phyloP scores from a whole-genome alignment of 2,797 vertebrate species.

The Manis pentadactyla region DNA sequence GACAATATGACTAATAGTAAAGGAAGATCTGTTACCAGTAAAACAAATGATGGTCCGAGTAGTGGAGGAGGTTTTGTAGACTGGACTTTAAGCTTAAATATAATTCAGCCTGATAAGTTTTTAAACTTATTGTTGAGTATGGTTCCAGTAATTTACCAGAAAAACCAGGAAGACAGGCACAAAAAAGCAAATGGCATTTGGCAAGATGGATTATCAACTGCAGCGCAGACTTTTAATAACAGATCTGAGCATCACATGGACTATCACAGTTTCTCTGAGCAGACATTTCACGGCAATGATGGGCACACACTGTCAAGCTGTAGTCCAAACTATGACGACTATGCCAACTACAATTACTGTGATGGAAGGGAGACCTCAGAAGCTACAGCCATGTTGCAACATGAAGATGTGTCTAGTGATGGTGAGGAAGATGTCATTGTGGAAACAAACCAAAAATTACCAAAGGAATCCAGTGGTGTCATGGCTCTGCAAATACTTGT shows the following conservation, averaged over 20 bases:
- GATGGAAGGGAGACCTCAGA: slow-evolving; percentile 90
- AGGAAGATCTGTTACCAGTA: slow-evolving; percentile 84
- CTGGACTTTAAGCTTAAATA: slow-evolving; percentile 91
- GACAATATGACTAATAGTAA: slow-evolving; percentile 90
- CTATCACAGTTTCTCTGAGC: slow-evolving; percentile 87
- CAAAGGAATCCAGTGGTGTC: slow-evolving; percentile 94
- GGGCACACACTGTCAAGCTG: slow-evolving; percentile 82
- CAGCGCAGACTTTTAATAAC: slow-evolving; percentile 83
- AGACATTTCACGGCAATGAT: slow-evolving; percentile 83
- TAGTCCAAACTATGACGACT: slow-evolving; percentile 87
- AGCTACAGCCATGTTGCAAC: slow-evolving; percentile 92
- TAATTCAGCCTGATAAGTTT: slow-evolving; percentile 90
- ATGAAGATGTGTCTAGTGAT: slow-evolving; percentile 88
- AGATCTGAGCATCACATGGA: slow-evolving; percentile 85
- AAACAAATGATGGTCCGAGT: slow-evolving; percentile 79
- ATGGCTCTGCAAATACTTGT: slow-evolving; percentile 96
- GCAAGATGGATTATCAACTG: slow-evolving; percentile 85
- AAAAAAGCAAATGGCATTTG: slow-evolving; percentile 92
- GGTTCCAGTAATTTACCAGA: slow-evolving; percentile 95
- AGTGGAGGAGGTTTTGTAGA: slow-evolving; percentile 84
- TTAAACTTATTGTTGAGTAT: slow-evolving; percentile 93
- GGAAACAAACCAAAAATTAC: slow-evolving; percentile 88
- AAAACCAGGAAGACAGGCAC: slow-evolving; percentile 94
- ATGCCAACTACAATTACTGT: slow-evolving; percentile 86
- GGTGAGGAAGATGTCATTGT: slow-evolving; percentile 86